phyloP scores from a whole-genome alignment of 2,113 vertebrate genomes.

The Hippocampus barbouri region DNA sequence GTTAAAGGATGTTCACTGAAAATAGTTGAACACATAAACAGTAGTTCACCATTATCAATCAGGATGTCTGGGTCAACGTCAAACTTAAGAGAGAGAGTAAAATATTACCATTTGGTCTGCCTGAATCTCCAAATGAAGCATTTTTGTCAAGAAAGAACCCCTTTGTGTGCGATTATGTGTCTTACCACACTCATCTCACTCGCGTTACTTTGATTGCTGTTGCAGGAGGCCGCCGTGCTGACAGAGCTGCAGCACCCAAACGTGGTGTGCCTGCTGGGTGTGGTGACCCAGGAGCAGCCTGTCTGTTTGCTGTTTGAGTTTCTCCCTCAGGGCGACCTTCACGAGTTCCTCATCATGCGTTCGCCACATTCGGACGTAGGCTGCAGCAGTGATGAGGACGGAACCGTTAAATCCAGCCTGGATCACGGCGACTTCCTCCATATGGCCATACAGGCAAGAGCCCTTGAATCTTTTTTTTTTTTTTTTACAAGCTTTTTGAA shows the following conservation, averaged over 20 bases:
- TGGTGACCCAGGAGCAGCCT: conserved; percentile 93
- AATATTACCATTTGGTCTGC: not conserved
- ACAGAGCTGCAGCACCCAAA: conserved; percentile 93
- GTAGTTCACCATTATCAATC: not conserved
- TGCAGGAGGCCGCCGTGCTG: conserved; percentile 81
- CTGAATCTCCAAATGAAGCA: not conserved
- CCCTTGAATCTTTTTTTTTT: not conserved
- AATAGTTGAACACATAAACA: conserved; percentile 44
- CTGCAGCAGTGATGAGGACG: conserved; percentile 96
- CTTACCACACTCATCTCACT: not conserved
- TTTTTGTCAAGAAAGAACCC: not conserved
- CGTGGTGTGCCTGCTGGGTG: conserved; percentile 89
- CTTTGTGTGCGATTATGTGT: not conserved
- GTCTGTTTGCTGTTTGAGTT: conserved; percentile 96
- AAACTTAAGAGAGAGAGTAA: conserved; percentile 7
- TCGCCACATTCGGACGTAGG: conserved; percentile 94
- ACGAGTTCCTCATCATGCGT: conserved; percentile 97
- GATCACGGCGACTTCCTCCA: conserved; percentile 95
- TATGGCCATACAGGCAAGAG: conserved; percentile 79
- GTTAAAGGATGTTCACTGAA: conserved; percentile 12
- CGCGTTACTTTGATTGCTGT: not conserved
- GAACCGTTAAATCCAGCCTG: conserved; percentile 92
- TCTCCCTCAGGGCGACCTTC: conserved; percentile 90
- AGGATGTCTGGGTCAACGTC: conserved; percentile 19
- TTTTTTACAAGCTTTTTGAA: not conserved